phyloP scores from a whole-genome alignment of 2,113 vertebrate species.

The Ochotona princeps region DNA sequence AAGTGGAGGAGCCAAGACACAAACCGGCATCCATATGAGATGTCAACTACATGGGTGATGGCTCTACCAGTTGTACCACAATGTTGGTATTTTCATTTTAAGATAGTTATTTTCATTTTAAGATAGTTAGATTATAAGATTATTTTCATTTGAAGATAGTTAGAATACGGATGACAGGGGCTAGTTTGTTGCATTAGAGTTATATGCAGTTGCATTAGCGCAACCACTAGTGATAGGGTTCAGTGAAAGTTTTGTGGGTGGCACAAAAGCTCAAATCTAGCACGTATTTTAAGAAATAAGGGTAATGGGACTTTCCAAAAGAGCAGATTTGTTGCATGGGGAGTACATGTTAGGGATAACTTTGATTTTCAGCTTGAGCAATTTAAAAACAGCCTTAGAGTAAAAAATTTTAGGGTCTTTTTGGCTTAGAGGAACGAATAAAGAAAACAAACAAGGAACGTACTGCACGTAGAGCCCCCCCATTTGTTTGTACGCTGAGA shows the following conservation, averaged over 20 bases:
- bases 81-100: too few relatives aligned
- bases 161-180: too few relatives aligned
- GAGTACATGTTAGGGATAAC: background rate
- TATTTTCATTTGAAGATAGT: too few relatives aligned
- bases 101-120: too few relatives aligned
- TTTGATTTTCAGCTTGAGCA: background rate
- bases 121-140: too few relatives aligned
- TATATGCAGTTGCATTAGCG: too few relatives aligned
- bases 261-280: background rate
- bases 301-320: background rate
- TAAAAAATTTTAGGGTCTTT: background rate
- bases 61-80: too few relatives aligned
- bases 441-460: background rate
- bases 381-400: background rate
- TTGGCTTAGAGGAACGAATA: background rate
- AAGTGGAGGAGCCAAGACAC: too few relatives aligned
- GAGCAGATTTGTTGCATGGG: background rate
- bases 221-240: accelerated
- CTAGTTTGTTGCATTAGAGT: too few relatives aligned
- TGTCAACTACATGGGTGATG: too few relatives aligned
- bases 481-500: background rate
- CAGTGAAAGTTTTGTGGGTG: accelerated
- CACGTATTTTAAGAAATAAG: background rate
- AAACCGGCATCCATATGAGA: too few relatives aligned
- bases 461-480: background rate